phyloP scores from a whole-genome alignment of 2,113 vertebrate genomes.

The Ochotona princeps region DNA sequence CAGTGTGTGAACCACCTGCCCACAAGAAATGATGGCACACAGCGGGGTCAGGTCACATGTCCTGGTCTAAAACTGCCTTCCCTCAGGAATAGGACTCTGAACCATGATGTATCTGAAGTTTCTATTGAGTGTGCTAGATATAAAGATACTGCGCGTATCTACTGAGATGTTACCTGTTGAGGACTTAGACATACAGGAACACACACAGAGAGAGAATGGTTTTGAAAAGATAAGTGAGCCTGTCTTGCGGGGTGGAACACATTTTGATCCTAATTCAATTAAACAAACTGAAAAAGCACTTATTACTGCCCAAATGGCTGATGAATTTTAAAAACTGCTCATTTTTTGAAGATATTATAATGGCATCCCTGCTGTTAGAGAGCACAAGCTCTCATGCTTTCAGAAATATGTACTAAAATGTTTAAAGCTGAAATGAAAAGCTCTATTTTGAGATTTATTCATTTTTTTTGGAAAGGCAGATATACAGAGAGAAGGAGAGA shows the following conservation, averaged over 20 bases:
- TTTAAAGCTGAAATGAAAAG: constrained; percentile 47
- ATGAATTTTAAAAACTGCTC: neutral
- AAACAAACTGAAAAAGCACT: neutral
- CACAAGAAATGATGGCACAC: neutral
- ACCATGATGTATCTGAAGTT: neutral
- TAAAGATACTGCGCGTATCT: neutral
- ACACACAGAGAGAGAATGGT: neutral
- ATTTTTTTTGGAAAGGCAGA: too few relatives aligned
- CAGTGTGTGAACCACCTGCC: neutral
- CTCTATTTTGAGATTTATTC: neutral
- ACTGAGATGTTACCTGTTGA: neutral
- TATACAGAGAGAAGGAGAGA: too few relatives aligned
- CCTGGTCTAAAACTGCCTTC: neutral
- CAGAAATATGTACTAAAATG: constrained; percentile 3
- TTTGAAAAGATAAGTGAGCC: neutral
- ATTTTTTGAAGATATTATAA: neutral
- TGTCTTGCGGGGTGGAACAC: neutral
- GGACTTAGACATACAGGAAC: neutral
- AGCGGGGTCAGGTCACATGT: neutral
- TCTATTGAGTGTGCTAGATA: neutral
- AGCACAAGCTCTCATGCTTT: neutral
- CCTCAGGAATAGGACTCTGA: neutral
- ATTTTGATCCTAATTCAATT: neutral
- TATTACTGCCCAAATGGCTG: neutral
- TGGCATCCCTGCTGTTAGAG: neutral